A percentile compares a stretch with the other conserved stretches of the same genome.
Evolutionary conservation across 2,113 vertebrate species (phyloP).

Genomic region (Salvelinus alpinus): DNA sequence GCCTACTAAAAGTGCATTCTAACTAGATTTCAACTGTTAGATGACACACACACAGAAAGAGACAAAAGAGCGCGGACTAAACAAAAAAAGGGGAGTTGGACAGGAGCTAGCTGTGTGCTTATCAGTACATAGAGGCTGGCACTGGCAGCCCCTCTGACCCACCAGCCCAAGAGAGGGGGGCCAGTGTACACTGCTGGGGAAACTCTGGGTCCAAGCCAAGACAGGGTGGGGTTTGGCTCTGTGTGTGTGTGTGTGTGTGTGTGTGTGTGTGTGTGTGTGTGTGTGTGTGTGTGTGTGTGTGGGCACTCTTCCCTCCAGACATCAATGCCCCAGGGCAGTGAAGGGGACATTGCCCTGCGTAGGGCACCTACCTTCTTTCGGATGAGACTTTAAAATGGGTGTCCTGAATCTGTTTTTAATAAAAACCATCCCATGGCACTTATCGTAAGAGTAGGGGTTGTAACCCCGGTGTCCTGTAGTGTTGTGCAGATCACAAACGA

Average conservation of each 20-base stretch:
- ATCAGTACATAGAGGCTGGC: not conserved
- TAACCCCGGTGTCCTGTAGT: not conserved
- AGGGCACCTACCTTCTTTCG: too few species aligned
- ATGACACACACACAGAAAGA: not conserved
- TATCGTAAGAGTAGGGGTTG: not conserved
- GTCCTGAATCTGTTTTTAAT: not conserved
- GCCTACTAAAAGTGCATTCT: not conserved
- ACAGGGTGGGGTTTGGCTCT: not conserved
- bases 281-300: too few species aligned
- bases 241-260: not conserved
- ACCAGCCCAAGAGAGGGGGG: not conserved
- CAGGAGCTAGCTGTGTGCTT: not conserved
- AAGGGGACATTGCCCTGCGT: too few species aligned
- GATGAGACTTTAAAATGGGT: too few species aligned
- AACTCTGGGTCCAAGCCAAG: not conserved
- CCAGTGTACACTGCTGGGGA: not conserved
- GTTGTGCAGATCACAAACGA: too few species aligned
- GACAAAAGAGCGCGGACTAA: not conserved
- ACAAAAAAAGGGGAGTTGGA: not conserved
- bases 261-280: not conserved
- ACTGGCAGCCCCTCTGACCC: not conserved
- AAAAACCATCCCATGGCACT: too few species aligned
- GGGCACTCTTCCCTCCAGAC: too few species aligned
- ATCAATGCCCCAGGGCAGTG: too few species aligned
- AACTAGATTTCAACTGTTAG: not conserved